These are phyloP conservation scores for Dicyrtomina minuta DNA, from an alignment of 2,888 invertebrate genomes.

Conservation along the genomic window DNA sequence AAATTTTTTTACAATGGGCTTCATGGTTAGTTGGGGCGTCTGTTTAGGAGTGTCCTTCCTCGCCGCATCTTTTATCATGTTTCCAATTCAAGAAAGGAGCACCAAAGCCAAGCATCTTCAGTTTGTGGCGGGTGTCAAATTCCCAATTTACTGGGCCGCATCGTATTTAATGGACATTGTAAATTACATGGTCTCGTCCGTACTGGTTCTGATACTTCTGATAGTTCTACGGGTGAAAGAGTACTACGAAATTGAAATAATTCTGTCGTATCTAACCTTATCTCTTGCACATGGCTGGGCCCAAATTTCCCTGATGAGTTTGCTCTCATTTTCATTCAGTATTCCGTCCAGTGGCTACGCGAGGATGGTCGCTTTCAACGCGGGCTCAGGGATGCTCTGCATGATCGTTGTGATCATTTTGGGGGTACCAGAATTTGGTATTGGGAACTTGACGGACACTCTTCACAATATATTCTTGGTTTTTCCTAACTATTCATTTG, in stretches of 20 bases:
- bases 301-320: constrained; percentile 66
- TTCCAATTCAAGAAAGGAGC: constrained; percentile 67
- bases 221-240: constrained; percentile 41
- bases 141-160: constrained; percentile 69
- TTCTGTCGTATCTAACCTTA: constrained; percentile 56
- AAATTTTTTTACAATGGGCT: constrained; percentile 37
- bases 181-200: constrained; percentile 64
- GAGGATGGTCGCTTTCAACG: constrained; percentile 69
- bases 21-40: constrained; percentile 60
- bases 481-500: constrained; percentile 71
- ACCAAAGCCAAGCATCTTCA: constrained; percentile 71
- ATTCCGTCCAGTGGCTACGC: constrained; percentile 76
- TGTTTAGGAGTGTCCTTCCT: constrained; percentile 66
- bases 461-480: constrained; percentile 69
- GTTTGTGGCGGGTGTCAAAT: constrained; percentile 70
- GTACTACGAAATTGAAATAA: constrained; percentile 30
- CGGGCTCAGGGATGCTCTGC: constrained; percentile 71
- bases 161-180: constrained; percentile 69
- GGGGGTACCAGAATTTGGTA: constrained; percentile 63
- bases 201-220: constrained; percentile 65
- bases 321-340: constrained; percentile 64
- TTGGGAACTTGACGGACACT: constrained; percentile 62
- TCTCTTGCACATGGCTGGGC: constrained; percentile 68
- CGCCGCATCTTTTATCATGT: constrained; percentile 59
- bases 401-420: constrained; percentile 71